Evolutionary conservation across 1,140 invertebrate genomes (phyloP).

Genomic region (Pemphigus obesinymphae): DNA sequence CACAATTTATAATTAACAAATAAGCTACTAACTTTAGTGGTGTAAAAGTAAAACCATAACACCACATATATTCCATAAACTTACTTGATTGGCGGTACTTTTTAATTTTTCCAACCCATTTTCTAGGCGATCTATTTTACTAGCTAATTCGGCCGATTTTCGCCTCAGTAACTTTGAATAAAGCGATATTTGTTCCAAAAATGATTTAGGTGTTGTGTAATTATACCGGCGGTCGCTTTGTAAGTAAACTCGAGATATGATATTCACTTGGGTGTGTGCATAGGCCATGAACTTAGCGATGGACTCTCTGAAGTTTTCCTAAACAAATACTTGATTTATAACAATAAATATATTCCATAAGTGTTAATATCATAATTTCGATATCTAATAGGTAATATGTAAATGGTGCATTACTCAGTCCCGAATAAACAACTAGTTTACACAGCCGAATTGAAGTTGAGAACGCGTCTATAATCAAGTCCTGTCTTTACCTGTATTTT

Average conservation of each 20-base stretch:
- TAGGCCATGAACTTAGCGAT: conserved; percentile 90
- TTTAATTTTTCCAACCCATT: conserved; percentile 89
- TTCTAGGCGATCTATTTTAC: conserved; percentile 80
- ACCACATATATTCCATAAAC: no score
- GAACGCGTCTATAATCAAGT: no score
- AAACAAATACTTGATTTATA: conserved; percentile 18
- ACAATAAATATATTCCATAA: not conserved
- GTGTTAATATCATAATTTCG: not conserved
- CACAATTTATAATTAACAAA: no score
- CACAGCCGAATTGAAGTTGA: no score
- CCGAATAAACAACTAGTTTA: no score
- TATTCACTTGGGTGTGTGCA: conserved; percentile 88
- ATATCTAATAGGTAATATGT: no score
- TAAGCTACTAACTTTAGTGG: no score
- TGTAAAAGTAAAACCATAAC: no score
- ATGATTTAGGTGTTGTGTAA: conserved; percentile 96
- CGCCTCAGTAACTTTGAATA: conserved; percentile 80
- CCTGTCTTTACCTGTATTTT: no score
- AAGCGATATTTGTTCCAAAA: conserved; percentile 89
- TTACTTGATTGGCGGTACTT: conserved; percentile 73
- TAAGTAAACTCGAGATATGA: conserved; percentile 79
- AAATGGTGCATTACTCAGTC: no score
- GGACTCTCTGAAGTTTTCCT: conserved; percentile 66
- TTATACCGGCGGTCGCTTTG: conserved; percentile 88
- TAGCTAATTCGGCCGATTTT: conserved; percentile 75